phyloP scores from a whole-genome alignment of 2,888 invertebrate species.

The Nomada goodeniana region DNA sequence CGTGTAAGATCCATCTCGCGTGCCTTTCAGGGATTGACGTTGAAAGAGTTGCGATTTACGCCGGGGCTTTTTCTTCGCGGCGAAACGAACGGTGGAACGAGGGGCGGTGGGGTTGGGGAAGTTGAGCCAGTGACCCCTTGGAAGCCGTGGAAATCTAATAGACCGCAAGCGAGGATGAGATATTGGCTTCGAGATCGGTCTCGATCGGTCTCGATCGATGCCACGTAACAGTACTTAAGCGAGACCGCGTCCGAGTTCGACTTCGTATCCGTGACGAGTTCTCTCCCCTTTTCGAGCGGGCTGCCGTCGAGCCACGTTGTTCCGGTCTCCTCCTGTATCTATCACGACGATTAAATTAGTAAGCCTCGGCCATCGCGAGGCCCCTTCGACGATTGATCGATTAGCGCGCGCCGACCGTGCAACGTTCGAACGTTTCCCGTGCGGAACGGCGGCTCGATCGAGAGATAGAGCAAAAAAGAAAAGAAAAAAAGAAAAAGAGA shows the following conservation, averaged over 20 bases:
- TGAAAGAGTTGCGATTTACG: constrained; percentile 74
- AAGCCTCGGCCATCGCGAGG: constrained; percentile 19
- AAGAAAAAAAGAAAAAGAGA: not conserved
- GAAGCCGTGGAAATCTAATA: constrained; percentile 80
- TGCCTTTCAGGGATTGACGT: constrained; percentile 72
- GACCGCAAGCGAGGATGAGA: constrained; percentile 78
- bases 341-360: constrained; percentile 69
- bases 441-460: not conserved
- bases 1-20: constrained; percentile 69
- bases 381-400: constrained; percentile 49
- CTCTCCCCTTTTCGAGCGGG: not conserved
- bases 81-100: constrained; percentile 6
- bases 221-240: constrained; percentile 58
- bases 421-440: constrained; percentile 22
- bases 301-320: not conserved
- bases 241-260: constrained; percentile 42
- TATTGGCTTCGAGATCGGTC: constrained; percentile 75
- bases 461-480: not conserved
- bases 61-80: constrained; percentile 55
- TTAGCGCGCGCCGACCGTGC: constrained; percentile 23
- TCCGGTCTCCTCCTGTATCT: constrained; percentile 35
- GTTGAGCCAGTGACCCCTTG: constrained; percentile 62
- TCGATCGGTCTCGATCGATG: constrained; percentile 71
- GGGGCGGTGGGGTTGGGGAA: constrained; percentile 14
- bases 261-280: constrained; percentile 43